phyloP scores from a whole-genome alignment of 2,113 vertebrate species.

The Cebidichthys violaceus region DNA sequence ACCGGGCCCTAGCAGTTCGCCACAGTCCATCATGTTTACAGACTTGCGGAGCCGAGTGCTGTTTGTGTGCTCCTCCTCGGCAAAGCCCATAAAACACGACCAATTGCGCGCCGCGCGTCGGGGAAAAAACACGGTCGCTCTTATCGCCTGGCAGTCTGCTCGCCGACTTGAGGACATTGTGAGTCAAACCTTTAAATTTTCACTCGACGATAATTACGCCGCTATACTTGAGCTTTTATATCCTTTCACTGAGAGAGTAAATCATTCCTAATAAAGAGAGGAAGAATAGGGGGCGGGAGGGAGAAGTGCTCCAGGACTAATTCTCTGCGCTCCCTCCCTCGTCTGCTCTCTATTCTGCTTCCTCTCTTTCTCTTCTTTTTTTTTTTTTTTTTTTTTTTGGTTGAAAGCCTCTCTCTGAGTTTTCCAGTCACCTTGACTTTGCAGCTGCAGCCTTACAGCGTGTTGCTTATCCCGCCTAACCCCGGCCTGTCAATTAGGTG shows the following conservation, averaged over 20 bases:
- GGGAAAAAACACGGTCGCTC: slow-evolving; percentile 64
- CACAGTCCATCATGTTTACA: slow-evolving; percentile 82
- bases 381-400: slow-evolving; percentile 32
- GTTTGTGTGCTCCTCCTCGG: slow-evolving; percentile 77
- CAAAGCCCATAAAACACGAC: slow-evolving; percentile 82
- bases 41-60: slow-evolving; percentile 76
- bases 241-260: slow-evolving; percentile 87
- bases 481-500: slow-evolving; percentile 88
- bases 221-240: slow-evolving; percentile 87
- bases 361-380: no score
- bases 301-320: slow-evolving; percentile 83
- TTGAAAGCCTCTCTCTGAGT: slow-evolving; percentile 81
- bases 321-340: slow-evolving; percentile 80
- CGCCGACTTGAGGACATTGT: slow-evolving; percentile 84
- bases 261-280: slow-evolving; percentile 87
- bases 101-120: slow-evolving; percentile 69
- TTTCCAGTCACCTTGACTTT: slow-evolving; percentile 89
- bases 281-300: slow-evolving; percentile 81
- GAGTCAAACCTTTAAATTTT: slow-evolving; percentile 88
- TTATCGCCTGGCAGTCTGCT: slow-evolving; percentile 81
- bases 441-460: slow-evolving; percentile 81
- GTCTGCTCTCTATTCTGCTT: slow-evolving; percentile 73
- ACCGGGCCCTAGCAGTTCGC: slow-evolving; percentile 71
- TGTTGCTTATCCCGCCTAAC: slow-evolving; percentile 87
- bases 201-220: slow-evolving; percentile 84